These are phyloP conservation scores for Drosophila paranaensis DNA, from an alignment of 2,888 invertebrate species.

Conservation along the genomic window DNA sequence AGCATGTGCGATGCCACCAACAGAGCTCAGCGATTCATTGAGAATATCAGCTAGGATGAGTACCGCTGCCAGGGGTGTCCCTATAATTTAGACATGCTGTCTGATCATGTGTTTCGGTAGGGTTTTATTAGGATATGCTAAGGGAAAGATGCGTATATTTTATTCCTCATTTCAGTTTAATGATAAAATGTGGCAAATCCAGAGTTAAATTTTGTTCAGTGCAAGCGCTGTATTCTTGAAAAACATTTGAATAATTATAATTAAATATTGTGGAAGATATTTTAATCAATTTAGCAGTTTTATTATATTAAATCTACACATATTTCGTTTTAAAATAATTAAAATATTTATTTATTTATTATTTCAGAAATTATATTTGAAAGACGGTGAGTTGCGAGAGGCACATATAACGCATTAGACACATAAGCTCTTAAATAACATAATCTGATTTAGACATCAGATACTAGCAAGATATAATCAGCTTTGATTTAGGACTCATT, in stretches of 20 bases:
- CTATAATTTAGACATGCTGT: slow-evolving; percentile 20
- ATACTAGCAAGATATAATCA: not conserved
- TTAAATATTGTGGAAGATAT: too few relatives aligned
- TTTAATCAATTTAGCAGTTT: too few relatives aligned
- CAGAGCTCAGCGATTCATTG: slow-evolving; percentile 50
- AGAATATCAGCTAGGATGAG: slow-evolving; percentile 6
- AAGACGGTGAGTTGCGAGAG: not conserved
- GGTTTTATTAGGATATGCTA: not conserved
- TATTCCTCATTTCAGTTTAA: not conserved
- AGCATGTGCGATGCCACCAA: slow-evolving; percentile 55
- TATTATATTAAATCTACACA: too few relatives aligned
- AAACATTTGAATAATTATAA: too few relatives aligned
- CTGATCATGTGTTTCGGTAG: not conserved
- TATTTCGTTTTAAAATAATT: not conserved
- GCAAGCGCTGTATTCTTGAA: not conserved
- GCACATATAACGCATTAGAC: too few relatives aligned
- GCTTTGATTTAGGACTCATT: slow-evolving; percentile 8
- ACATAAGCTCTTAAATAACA: not conserved
- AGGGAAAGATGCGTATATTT: not conserved
- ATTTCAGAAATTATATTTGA: not conserved
- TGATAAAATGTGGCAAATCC: not conserved
- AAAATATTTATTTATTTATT: not conserved
- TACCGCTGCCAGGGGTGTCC: not conserved
- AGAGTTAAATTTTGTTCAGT: not conserved
- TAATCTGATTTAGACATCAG: not conserved